Base-by-base conservation (phyloP, 2,113 vertebrate species). In the Leucopsar rothschildi region DNA sequence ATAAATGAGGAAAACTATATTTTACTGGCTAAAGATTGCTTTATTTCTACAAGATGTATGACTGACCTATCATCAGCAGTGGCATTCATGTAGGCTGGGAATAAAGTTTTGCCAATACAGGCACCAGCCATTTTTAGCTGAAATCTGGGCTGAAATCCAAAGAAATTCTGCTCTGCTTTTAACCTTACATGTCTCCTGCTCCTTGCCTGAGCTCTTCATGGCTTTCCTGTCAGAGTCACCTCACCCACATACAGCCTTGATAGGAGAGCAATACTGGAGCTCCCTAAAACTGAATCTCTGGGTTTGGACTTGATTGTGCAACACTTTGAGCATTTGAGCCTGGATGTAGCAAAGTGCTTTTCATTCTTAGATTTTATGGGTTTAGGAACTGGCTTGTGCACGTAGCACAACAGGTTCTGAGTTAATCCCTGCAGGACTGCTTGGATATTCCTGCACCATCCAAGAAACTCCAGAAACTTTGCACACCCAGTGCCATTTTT, bases 111-210 rank as follows among this genome's bases (percentile, higher is more conserved):
- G 84, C 66, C 78, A 95, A 84, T 53, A 88, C 23, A 47, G 11
- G 65, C 42, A 70, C 25, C 66, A 93, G 55, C 24, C 60, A 56
- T 56, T 93, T 92, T 83, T 75, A 95, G 93, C 68, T 90, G 73
- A 81, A 80, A 77, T 71, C 85, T 60, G 79, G 75, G 82, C 52
- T 0, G 0, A 92, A 86, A 83, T 60, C 68, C 88, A 83, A 70
- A 91, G 39, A 60, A 95, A 87, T 64, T 64, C 82, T 92, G 78
- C 55, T 73, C 19, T 63, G 68, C 27, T 72, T 96, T 95, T 83
- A 92, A 90, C 82, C 49, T 75, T 28, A 70, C 44, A 44, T 77
- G 91, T 44, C 79, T 83, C 76, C 53, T 6, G 12, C 52, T 90
- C 24, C 50, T 88, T 40, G 86, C 75, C 39, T 47, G 83, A 79